phyloP scores from a whole-genome alignment of 2,888 invertebrate genomes.

The Apomyelois bistriatella region DNA sequence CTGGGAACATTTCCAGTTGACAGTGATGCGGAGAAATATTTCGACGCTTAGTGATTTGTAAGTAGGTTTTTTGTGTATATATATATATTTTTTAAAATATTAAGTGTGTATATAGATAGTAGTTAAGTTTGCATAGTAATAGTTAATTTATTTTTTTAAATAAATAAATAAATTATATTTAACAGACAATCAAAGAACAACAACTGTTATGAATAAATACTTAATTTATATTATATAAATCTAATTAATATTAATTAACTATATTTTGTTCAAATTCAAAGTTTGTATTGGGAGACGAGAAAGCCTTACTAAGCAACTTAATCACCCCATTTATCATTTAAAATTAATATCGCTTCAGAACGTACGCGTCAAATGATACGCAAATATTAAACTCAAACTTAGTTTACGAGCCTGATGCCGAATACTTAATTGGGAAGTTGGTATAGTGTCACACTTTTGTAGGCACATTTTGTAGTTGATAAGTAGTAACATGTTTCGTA shows the following conservation, averaged over 20 bases:
- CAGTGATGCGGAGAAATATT: too few relatives aligned
- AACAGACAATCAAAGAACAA: too few relatives aligned
- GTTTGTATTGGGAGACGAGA: not conserved
- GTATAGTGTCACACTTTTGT: constrained; percentile 13
- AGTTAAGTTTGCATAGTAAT: too few relatives aligned
- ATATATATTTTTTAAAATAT: too few relatives aligned
- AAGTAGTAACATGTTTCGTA: constrained; percentile 3
- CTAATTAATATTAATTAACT: not conserved
- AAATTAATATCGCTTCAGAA: constrained; percentile 13
- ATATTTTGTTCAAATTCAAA: not conserved
- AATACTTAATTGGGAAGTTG: constrained; percentile 14
- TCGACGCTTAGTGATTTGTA: too few relatives aligned
- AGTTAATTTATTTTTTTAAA: too few relatives aligned
- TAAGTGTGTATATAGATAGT: too few relatives aligned
- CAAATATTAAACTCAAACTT: constrained; percentile 11
- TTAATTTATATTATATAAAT: not conserved
- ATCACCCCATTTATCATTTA: constrained; percentile 15
- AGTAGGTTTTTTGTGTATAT: too few relatives aligned
- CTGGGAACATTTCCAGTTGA: too few relatives aligned
- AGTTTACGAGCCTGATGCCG: not conserved
- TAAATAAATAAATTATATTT: too few relatives aligned
- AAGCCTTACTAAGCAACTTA: constrained; percentile 6
- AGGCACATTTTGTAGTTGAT: constrained; percentile 12
- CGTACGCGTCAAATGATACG: constrained; percentile 5
- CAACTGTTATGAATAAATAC: too few relatives aligned